Base-by-base conservation (phyloP, 1,140 invertebrate genomes). In the Rhopalosiphum padi region DNA sequence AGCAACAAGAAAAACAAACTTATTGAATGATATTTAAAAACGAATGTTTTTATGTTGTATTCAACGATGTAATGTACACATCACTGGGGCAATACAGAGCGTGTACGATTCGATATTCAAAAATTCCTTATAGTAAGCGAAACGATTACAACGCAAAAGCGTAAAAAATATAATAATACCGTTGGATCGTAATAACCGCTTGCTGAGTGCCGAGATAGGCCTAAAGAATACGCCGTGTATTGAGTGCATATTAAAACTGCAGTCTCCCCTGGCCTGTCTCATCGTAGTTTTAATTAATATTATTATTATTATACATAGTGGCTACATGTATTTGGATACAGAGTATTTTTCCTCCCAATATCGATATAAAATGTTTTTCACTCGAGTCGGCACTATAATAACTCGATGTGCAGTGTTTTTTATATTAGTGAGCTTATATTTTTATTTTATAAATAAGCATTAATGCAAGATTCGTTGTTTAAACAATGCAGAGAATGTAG, bases 371-470 rank as follows among this genome's bases (percentile, higher is more conserved):
- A n/a, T 18, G 30, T 77, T 77, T 77, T 77, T n/a, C 60, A n/a
- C 60, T 77, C 30, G 60, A 77, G 30, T n/a, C 30, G 18, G 60
- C 60, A 35, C 15, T 77, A 6, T 68, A 77, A 6, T 68, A 77
- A 77, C 15, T 77, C 60, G n/a, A n/a, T 35, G n/a, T 30, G 60
- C 15, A 6, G 30, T 15, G 60, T n/a, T 15, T 77, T 68, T 41
- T 41, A 3, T 77, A n/a, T n/a, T n/a, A 77, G 60, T 35, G 60
- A 77, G 30, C 23, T 77, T 77, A 77, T n/a, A 77, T 77, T n/a
- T 77, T n/a, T 77, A 77, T n/a, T 77, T 77, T 68, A n/a, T n/a
- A 68, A 77, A n/a, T 15, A 77, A 77, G n/a, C n/a, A 77, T 77
- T 77, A 35, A 77, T n/a, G 30, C 30, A 18, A 77, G 15, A 77